Evolutionary conservation across 2,113 vertebrate species (phyloP), one percentile per base, ranked within the genome.

Genomic region (Zosterops borbonicus): DNA sequence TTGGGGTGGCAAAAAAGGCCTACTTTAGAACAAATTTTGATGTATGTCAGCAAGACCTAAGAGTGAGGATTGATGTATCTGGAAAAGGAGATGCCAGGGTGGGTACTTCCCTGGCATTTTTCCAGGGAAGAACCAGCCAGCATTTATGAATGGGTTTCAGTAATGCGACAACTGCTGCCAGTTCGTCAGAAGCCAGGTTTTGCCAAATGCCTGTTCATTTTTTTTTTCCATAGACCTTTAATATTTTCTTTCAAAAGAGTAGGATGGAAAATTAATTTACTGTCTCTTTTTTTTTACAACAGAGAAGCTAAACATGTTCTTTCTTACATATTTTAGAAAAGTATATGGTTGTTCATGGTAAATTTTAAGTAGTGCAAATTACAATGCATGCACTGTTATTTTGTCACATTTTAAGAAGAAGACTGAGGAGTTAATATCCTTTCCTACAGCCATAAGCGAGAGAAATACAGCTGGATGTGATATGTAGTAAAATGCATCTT

Each of bases 131-230:
- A 90, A 85, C 58, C 63, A 94, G 87, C 59, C 90, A 95, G 59
- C 67, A 59, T 80, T 95, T 83, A 85, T 90, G 59, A 95, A 95
- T 77, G 56, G 58, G 71, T 83, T 91, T 94, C 92, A 96, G 75
- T 88, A 88, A 69, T 39, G 53, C 47, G 64, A n/a, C 33, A 71
- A 90, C 44, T 59, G 52, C 71, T 94, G 89, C 79, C 89, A 92
- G 91, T 93, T 94, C 76, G 67, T 46, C 60, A 94, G 65, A 90
- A 91, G 75, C n/a, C 75, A 83, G 46, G 21, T 80, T 92, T 85
- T 95, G 87, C 87, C 91, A 94, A 92, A 79, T 78, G 78, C 68
- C 47, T 68, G 56, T 83, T 95, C 78, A 70, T 47, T 90, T 95
- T 95, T 95, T 95, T 39, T 95, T 95, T 92, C 87, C 89, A 13